Base-by-base conservation (phyloP, 2,888 invertebrate species). In the Lepeophtheirus nordmannii region DNA sequence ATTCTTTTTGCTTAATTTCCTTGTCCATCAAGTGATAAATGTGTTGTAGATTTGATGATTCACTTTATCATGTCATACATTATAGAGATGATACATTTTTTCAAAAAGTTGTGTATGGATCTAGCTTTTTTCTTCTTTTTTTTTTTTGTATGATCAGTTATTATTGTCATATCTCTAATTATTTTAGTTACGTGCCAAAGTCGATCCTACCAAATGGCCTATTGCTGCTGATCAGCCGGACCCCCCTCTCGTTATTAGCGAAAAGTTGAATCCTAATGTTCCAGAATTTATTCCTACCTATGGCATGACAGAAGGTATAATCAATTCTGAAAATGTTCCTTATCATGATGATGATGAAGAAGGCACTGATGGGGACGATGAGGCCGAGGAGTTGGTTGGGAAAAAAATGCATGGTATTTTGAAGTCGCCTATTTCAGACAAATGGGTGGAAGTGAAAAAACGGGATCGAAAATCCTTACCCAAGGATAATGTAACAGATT, bases 201-300 rank as follows among this genome's bases (percentile, higher is more conserved):
- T 83, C 70, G 84, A 89, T 72, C 90, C 96, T 1, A 80, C 81
- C 12, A 84, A 83, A 74, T 97, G 97, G 97, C 94, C 94, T 22
- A 61, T 71, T 40, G 67, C 68, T 38, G 68, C 61, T 53, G 46
- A 58, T 7, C 61, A 30, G 17, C 62, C 62, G 38, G 53, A 40
- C 14, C 56, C 61, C 38, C 30, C 10, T 37, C 79, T 37, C 71
- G 71, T 58, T 73, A 69, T 68, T 65, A 69, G 17, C 70, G 85
- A 86, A 66, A 82, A 80, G 71, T 79, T 89, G 67, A 89, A 90
- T 77, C 88, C 88, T 3, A 84, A 89, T 74, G 89, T 89, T 63
- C 87, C 89, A 0, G 89, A 89, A 76, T 89, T 89, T 75, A 80
- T 89, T 70, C 89, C 89, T 70, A 77, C 80, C 69, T 46, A n/a